Evolutionary conservation across 2,888 invertebrate species (phyloP).

Genomic region (Chymomyza amoena): DNA sequence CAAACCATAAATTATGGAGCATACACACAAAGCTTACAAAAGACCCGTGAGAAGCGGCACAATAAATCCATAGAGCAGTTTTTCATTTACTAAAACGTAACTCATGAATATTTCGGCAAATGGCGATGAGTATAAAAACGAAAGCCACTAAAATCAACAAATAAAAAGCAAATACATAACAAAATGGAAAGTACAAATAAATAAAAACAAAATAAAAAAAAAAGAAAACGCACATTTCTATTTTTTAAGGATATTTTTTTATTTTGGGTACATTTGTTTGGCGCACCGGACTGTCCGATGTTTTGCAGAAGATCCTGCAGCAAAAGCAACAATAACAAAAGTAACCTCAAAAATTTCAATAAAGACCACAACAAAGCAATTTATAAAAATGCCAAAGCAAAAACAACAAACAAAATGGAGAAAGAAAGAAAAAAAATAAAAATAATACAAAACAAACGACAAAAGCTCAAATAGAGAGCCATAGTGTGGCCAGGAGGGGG

Average conservation of each 20-base stretch:
- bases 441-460: conserved; percentile 35
- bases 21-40: conserved; percentile 22
- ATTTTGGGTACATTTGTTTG: neutral
- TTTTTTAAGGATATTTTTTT: neutral
- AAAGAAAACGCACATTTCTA: neutral
- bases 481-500: conserved; percentile 15
- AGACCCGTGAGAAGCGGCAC: conserved; percentile 40
- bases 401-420: neutral
- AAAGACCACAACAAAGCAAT: conserved; percentile 76
- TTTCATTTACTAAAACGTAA: conserved; percentile 70
- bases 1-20: conserved; percentile 9
- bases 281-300: neutral
- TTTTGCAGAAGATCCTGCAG: conserved; percentile 15
- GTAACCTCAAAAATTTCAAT: conserved; percentile 74
- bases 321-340: conserved; percentile 71
- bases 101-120: conserved; percentile 68
- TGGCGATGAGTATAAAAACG: conserved; percentile 35
- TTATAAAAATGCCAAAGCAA: conserved; percentile 64
- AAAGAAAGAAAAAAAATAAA: conserved; percentile 6
- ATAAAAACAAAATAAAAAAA: no score
- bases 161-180: conserved; percentile 1
- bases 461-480: conserved; percentile 60
- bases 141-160: neutral
- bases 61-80: conserved; percentile 66
- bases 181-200: neutral